Conservation (phyloP, 2,113 vertebrate species). For the Sturnira hondurensis region DNA sequence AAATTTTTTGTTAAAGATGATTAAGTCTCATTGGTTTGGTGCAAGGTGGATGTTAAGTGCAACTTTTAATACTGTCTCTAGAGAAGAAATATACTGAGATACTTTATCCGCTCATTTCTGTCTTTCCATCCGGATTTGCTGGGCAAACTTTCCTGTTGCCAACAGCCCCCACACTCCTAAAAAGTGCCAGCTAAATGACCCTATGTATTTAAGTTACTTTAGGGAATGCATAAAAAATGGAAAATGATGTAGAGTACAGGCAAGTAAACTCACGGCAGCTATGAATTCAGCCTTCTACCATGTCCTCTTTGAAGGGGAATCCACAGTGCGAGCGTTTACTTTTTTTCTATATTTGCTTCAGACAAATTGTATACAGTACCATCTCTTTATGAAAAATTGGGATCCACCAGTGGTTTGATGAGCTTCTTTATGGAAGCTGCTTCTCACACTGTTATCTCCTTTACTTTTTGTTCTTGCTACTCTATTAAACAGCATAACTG, state of each 20-base stretch:
- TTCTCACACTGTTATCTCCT: not conserved
- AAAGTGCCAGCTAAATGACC: not conserved
- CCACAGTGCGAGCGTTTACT: not conserved
- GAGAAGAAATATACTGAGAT: not conserved
- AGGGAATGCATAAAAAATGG: not conserved
- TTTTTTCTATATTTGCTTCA: not conserved
- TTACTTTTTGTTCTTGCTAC: slow-evolving; percentile 2
- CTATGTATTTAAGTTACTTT: not conserved
- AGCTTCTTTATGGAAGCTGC: not conserved
- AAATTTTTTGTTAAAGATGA: not conserved
- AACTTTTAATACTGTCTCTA: not conserved
- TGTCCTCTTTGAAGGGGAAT: not conserved
- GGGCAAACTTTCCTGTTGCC: not conserved
- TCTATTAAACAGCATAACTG: slow-evolving; percentile 20
- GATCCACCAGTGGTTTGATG: not conserved
- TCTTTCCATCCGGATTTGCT: not conserved
- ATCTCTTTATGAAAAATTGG: not conserved
- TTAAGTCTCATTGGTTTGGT: not conserved
- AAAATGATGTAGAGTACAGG: not conserved
- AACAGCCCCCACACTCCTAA: not conserved
- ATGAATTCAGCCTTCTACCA: not conserved
- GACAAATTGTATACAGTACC: not conserved
- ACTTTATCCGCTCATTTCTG: not conserved
- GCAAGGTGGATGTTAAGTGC: not conserved
- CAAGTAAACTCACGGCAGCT: not conserved